Percentiles rank a stretch among this genome's conserved stretches.
phyloP scores from a whole-genome alignment of 1,140 invertebrate genomes.

The Wasmannia auropunctata region DNA sequence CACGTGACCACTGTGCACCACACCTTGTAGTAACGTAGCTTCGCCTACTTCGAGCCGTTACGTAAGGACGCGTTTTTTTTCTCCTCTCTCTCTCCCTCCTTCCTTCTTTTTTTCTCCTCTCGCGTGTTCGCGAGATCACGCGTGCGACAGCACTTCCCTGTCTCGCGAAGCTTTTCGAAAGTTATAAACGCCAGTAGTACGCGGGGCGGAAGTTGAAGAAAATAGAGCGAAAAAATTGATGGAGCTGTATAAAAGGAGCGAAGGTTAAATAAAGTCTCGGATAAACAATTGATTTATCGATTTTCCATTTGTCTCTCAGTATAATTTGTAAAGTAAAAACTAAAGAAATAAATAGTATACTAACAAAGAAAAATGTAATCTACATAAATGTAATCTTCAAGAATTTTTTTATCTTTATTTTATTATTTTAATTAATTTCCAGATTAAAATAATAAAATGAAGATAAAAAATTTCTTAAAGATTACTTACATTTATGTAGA shows the following conservation, averaged over 20 bases:
- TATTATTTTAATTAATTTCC: no score
- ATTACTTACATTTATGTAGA: no score
- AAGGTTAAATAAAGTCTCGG: neutral
- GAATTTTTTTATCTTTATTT: neutral
- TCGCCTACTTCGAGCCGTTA: constrained; percentile 52
- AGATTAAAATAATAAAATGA: no score
- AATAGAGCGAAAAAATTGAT: neutral
- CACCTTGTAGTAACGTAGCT: constrained; percentile 28
- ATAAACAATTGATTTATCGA: neutral
- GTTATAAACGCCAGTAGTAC: neutral
- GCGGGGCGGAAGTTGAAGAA: neutral
- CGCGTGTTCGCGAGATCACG: neutral
- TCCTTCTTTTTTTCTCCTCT: neutral
- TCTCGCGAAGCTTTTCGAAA: neutral
- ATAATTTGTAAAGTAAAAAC: neutral
- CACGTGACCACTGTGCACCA: constrained; percentile 48
- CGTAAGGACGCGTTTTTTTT: constrained; percentile 25
- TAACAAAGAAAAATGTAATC: neutral
- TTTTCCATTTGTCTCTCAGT: neutral
- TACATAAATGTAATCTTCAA: no score
- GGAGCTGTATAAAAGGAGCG: neutral
- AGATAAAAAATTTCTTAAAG: no score
- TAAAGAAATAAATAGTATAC: neutral
- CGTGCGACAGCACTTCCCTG: neutral
- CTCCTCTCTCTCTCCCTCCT: neutral